phyloP scores from a whole-genome alignment of 2,888 invertebrate genomes.

The Andrena chrysosceles region DNA sequence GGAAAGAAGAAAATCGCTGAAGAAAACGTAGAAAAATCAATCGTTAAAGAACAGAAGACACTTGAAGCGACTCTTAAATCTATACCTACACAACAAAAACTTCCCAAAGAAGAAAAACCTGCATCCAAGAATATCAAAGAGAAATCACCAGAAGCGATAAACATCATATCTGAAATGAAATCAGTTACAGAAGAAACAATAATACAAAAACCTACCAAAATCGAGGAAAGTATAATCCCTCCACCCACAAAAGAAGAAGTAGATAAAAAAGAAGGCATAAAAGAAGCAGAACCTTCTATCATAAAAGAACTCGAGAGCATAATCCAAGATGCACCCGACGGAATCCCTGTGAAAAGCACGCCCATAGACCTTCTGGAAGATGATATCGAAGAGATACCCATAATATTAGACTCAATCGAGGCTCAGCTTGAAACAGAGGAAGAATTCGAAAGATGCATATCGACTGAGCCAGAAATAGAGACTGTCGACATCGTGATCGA shows the following conservation, averaged over 20 bases:
- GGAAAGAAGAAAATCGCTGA: not conserved
- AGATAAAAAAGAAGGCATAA: not conserved
- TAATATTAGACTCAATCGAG: slow-evolving; percentile 29
- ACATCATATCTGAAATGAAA: not conserved
- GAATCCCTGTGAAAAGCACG: not conserved
- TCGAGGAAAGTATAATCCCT: not conserved
- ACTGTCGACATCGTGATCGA: slow-evolving; percentile 49
- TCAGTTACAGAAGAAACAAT: not conserved
- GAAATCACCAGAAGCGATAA: not conserved
- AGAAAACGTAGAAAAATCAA: not conserved
- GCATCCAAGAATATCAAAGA: not conserved
- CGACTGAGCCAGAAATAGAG: slow-evolving; percentile 42
- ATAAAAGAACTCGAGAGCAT: slow-evolving; percentile 18
- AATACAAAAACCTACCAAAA: not conserved
- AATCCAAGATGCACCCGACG: not conserved
- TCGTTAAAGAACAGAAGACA: not conserved
- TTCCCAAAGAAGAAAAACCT: slow-evolving; percentile 10
- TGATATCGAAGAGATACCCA: slow-evolving; percentile 21
- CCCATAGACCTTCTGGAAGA: slow-evolving; percentile 8
- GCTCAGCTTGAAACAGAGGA: slow-evolving; percentile 39
- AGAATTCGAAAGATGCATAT: slow-evolving; percentile 49
- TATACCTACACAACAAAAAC: not conserved
- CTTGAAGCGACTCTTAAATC: not conserved
- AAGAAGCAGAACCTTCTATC: not conserved
- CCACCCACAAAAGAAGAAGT: not conserved